phyloP scores from a whole-genome alignment of 2,888 invertebrate genomes.

The Galerucella nymphaeae region DNA sequence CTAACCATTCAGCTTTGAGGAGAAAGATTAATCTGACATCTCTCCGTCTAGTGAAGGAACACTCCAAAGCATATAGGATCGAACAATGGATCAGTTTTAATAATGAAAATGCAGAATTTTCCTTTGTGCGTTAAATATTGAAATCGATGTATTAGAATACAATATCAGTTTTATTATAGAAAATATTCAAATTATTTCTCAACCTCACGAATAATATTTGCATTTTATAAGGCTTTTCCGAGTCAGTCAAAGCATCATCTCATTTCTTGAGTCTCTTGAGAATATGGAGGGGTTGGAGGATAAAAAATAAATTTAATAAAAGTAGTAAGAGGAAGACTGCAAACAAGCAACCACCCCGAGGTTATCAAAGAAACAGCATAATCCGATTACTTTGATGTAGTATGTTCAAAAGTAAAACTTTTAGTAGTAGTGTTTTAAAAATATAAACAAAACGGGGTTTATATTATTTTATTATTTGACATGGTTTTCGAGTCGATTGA shows the following conservation, averaged over 20 bases:
- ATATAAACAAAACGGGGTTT: not conserved
- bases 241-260: not conserved
- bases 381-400: constrained; percentile 28
- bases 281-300: not conserved
- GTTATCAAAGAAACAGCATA: constrained; percentile 29
- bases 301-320: constrained; percentile 28
- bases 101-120: no score
- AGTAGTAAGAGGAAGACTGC: constrained; percentile 6
- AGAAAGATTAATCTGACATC: no score
- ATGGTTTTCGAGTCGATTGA: not conserved
- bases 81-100: no score
- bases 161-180: no score
- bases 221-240: not conserved
- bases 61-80: no score
- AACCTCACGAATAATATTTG: not conserved
- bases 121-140: no score
- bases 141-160: no score
- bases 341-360: constrained; percentile 23
- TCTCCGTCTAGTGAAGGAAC: no score
- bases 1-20: no score
- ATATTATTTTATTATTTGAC: not conserved
- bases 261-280: constrained; percentile 14
- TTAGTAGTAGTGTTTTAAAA: constrained; percentile 8
- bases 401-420: constrained; percentile 23
- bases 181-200: no score